Conservation (phyloP, 1,140 invertebrate genomes). For the Brachionus asplanchnoidis region DNA sequence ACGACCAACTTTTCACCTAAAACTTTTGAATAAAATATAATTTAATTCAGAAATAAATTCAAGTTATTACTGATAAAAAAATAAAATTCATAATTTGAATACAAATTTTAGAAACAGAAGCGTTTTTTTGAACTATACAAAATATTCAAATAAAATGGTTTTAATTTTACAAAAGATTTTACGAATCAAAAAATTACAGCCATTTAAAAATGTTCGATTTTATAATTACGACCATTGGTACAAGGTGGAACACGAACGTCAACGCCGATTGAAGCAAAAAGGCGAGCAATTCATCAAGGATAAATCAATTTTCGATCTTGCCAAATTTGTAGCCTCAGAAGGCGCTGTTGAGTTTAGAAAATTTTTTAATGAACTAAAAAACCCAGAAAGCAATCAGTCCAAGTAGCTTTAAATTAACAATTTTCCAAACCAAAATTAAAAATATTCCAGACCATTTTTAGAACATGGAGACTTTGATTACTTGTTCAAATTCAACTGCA, state of each 20-base stretch:
- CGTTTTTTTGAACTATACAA: neutral
- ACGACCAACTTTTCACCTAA: too few species aligned
- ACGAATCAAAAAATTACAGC: neutral
- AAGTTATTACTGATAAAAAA: neutral
- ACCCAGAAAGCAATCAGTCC: neutral
- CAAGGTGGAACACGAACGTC: constrained; percentile 22
- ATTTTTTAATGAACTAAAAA: constrained; percentile 10
- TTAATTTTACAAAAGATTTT: neutral
- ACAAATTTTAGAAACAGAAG: neutral
- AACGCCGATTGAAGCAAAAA: neutral
- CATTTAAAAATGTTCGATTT: neutral
- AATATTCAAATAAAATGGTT: neutral
- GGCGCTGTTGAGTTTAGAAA: neutral
- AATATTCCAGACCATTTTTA: neutral
- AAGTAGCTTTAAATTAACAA: neutral
- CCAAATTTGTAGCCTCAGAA: constrained; percentile 25
- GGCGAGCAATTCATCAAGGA: neutral
- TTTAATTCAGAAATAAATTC: neutral
- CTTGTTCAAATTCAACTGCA: constrained; percentile 53
- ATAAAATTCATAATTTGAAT: neutral
- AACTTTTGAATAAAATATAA: neutral
- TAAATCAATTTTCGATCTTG: constrained; percentile 1
- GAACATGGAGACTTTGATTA: constrained; percentile 53
- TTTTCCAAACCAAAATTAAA: neutral
- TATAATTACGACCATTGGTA: constrained; percentile 28